Evolutionary conservation across 2,888 invertebrate species (phyloP), one percentile per base, ranked within the genome.

Genomic region (Mythimna ferrago): DNA sequence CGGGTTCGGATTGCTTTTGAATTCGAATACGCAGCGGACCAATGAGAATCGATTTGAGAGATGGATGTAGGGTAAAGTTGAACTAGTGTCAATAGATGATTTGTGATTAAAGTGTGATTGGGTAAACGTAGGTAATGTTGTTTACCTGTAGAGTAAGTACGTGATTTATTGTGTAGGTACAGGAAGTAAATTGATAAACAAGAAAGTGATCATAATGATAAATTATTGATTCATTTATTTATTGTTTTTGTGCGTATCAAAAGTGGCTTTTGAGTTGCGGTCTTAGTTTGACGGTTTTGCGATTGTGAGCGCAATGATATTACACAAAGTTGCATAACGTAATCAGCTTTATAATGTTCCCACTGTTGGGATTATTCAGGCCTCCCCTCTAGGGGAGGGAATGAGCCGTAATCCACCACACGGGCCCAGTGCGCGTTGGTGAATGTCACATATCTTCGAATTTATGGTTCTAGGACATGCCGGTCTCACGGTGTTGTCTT

Each of bases 1-100:
- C 68, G 63, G 51, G 58, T 35, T 74, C 58, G 58, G 63, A 79
- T 82, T 75, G 66, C 74, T 53, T 74, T 81, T 78, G 78, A 78
- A 80, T 81, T 71, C 74, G 68, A 81, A 78, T 71, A 73, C 71
- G 74, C 66, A 81, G 51, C 48, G 26, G 19, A 11, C 56, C 71
- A 58, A 26, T 35, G 66, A 44, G 53, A 68, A 81, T 81, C 71
- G 71, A 81, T 81, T 74, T 58, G 62, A 70, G 53, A 65, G 61
- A 41, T 76, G 57, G 66, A 68, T 71, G 71, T 32, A 65, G 58
- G 65, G 54, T 58, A 71, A 67, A 79, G 61, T 67, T 38, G 56
- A 48, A 76, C 61, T 56, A 61, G 57, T 60, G 67, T 71, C 66
- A 67, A 75, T 71, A 26, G 62, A 72, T 65, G 70, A 38, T 71